These are phyloP conservation scores for Malacoraja senta DNA, from an alignment of 2,797 vertebrate genomes.

Conservation along the genomic window DNA sequence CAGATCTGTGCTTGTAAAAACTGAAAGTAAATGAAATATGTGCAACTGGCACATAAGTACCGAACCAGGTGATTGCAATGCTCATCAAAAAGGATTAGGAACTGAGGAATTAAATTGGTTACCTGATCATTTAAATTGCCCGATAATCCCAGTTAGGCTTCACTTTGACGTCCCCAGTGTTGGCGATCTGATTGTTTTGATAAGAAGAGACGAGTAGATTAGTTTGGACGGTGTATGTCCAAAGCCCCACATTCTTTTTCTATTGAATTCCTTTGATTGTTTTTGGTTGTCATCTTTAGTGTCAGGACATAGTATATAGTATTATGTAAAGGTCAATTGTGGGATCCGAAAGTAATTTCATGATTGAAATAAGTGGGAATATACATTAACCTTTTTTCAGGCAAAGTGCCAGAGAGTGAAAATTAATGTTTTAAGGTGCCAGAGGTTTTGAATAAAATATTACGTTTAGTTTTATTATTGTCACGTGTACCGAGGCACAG, in stretches of 20 bases:
- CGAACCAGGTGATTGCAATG: not conserved
- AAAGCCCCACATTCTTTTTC: not conserved
- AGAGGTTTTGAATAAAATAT: no score
- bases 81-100: constrained; percentile 25
- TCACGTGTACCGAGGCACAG: no score
- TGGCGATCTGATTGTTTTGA: constrained; percentile 13
- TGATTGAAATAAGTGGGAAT: not conserved
- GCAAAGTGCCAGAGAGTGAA: no score
- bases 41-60: not conserved
- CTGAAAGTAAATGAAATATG: not conserved
- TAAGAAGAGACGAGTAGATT: not conserved
- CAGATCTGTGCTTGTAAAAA: constrained; percentile 2
- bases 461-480: no score
- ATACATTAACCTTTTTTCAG: not conserved
- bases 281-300: not conserved
- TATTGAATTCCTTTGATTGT: not conserved
- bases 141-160: not conserved
- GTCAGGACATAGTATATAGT: not conserved
- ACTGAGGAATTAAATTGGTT: constrained; percentile 4
- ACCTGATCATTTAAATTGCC: constrained; percentile 7
- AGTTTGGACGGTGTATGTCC: not conserved
- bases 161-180: constrained; percentile 3
- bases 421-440: not conserved
- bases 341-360: not conserved
- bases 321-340: not conserved